Evolutionary conservation across 2,113 vertebrate genomes (phyloP).

Genomic region (Onychostoma macrolepis): DNA sequence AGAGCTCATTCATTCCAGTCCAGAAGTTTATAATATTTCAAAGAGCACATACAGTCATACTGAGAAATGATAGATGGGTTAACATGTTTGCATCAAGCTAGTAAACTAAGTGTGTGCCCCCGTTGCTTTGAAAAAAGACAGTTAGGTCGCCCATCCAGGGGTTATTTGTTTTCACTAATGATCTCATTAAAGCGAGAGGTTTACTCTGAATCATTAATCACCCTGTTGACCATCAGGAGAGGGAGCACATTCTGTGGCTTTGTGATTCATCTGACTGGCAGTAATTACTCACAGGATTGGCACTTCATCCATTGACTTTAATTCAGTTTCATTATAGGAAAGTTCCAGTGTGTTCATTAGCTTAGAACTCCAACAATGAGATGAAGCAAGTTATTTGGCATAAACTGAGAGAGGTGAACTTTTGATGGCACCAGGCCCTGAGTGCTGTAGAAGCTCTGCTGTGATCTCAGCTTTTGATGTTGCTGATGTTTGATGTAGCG

Average conservation of each 20-base stretch:
- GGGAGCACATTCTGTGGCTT: slow-evolving; percentile 49
- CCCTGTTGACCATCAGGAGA: slow-evolving; percentile 41
- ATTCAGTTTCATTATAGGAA: slow-evolving; percentile 52
- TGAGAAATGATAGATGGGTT: not conserved
- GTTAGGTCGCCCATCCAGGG: slow-evolving; percentile 30
- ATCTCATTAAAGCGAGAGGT: slow-evolving; percentile 57
- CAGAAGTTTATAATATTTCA: not conserved
- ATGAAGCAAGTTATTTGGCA: slow-evolving; percentile 15
- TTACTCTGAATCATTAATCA: slow-evolving; percentile 59
- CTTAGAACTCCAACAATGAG: slow-evolving; percentile 15
- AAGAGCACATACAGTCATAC: not conserved
- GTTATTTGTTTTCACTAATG: slow-evolving; percentile 44
- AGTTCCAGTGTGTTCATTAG: slow-evolving; percentile 42
- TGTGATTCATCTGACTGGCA: slow-evolving; percentile 49
- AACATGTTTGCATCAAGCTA: slow-evolving; percentile 7
- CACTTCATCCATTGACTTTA: slow-evolving; percentile 56
- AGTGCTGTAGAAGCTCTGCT: slow-evolving; percentile 37
- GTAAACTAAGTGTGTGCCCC: slow-evolving; percentile 15
- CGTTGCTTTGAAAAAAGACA: slow-evolving; percentile 4
- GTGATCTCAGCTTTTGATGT: slow-evolving; percentile 49
- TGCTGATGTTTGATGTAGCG: slow-evolving; percentile 32
- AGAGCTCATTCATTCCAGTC: not conserved
- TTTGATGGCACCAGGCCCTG: slow-evolving; percentile 50
- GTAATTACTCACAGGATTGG: slow-evolving; percentile 60
- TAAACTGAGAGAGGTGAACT: slow-evolving; percentile 47